phyloP scores from a whole-genome alignment of 2,797 vertebrate genomes.

The Bradypodion ventrale region DNA sequence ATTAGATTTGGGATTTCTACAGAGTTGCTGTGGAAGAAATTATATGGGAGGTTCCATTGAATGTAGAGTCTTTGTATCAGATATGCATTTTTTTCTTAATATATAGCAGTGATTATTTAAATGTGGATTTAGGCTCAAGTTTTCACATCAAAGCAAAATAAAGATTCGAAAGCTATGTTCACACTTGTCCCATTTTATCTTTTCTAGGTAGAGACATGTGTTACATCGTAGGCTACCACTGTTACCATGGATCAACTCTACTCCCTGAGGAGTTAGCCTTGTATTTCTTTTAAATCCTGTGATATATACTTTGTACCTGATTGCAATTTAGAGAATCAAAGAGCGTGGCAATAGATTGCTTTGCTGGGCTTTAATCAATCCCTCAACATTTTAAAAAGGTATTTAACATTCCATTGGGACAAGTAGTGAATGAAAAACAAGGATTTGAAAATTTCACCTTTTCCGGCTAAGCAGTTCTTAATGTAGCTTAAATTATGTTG shows the following conservation, averaged over 20 bases:
- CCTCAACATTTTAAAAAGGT: neutral
- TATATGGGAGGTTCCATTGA: neutral
- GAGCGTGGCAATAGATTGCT: neutral
- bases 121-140: neutral
- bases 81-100: neutral
- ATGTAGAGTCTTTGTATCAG: neutral
- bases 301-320: neutral
- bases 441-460: conserved; percentile 32
- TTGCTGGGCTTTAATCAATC: conserved; percentile 39
- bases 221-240: neutral
- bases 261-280: neutral
- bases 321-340: conserved; percentile 20
- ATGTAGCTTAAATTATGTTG: conserved; percentile 30
- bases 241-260: accelerated
- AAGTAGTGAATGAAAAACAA: conserved; percentile 28
- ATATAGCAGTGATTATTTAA: neutral
- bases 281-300: neutral
- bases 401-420: conserved; percentile 25
- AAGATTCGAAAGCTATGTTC: neutral
- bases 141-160: neutral
- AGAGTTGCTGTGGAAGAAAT: neutral
- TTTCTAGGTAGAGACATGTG: neutral
- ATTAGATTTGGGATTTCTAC: neutral
- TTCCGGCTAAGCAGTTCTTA: conserved; percentile 40
- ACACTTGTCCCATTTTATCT: neutral